Percentiles rank a stretch among this genome's conserved stretches.
phyloP scores from a whole-genome alignment of 2,888 invertebrate species.

The Chesias legatella region DNA sequence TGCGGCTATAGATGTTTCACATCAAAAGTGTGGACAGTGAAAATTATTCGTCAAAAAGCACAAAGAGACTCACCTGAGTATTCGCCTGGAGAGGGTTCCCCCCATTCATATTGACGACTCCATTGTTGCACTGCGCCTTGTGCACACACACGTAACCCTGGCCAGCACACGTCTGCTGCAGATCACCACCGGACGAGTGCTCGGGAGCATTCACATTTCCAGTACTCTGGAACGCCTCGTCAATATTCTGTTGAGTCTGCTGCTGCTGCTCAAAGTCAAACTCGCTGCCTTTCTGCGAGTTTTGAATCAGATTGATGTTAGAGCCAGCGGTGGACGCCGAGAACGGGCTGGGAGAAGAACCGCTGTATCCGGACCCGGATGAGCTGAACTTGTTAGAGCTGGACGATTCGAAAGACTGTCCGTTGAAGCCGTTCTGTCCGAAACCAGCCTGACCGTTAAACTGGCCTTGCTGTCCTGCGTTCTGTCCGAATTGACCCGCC shows the following conservation, averaged over 20 bases:
- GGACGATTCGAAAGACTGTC: constrained; percentile 26
- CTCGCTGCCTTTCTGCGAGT: constrained; percentile 49
- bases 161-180: constrained; percentile 79
- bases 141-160: constrained; percentile 82
- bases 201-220: constrained; percentile 54
- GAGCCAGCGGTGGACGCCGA: constrained; percentile 48
- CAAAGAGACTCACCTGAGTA: constrained; percentile 81
- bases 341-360: constrained; percentile 66
- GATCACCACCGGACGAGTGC: constrained; percentile 47
- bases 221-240: constrained; percentile 57
- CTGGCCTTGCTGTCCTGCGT: not conserved
- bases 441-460: constrained; percentile 25
- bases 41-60: too few species aligned
- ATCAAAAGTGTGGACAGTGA: too few species aligned
- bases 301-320: constrained; percentile 61
- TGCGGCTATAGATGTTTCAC: too few species aligned
- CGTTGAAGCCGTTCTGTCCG: constrained; percentile 25
- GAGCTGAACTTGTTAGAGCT: constrained; percentile 39
- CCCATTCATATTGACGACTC: constrained; percentile 76
- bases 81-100: constrained; percentile 71
- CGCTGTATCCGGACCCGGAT: constrained; percentile 47
- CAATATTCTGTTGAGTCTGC: constrained; percentile 58
- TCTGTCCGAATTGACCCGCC: constrained; percentile 4
- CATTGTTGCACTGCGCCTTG: constrained; percentile 81
- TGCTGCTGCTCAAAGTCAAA: constrained; percentile 60